Evolutionary conservation across 2,113 vertebrate genomes (phyloP).

Genomic region (Gymnogyps californianus): DNA sequence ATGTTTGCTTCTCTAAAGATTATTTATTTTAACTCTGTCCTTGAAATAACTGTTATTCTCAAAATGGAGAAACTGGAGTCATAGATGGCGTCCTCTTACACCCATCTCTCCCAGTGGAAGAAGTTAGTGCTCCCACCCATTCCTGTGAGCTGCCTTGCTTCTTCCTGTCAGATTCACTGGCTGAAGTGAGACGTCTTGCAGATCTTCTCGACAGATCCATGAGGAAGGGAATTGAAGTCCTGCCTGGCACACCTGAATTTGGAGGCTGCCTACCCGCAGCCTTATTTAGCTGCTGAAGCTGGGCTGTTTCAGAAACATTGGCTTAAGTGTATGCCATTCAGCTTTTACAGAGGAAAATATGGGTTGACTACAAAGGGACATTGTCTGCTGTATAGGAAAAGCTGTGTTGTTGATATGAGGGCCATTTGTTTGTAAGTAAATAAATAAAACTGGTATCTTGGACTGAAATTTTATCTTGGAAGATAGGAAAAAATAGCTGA

Average conservation of each 20-base stretch:
- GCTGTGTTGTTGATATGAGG: background rate
- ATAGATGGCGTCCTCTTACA: background rate
- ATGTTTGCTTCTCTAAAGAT: background rate
- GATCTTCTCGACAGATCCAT: background rate
- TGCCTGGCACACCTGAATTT: background rate
- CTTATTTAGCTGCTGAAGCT: background rate
- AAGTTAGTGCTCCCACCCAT: background rate
- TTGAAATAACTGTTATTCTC: background rate
- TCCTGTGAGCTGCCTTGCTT: background rate
- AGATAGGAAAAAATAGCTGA: background rate
- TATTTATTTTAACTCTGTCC: background rate
- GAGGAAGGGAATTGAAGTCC: background rate
- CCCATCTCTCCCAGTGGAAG: background rate
- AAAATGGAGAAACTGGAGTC: background rate
- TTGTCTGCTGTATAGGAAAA: background rate
- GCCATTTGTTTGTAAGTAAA: background rate
- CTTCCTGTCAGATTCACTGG: background rate
- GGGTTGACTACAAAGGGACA: background rate
- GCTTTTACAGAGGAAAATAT: background rate
- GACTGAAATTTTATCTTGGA: background rate
- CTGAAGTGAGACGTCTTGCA: background rate
- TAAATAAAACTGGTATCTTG: background rate
- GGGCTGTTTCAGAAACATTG: background rate
- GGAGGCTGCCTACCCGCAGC: background rate
- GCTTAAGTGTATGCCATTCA: background rate